A percentile compares a stretch with the other conserved stretches of the same genome.
Evolutionary conservation across 2,888 invertebrate species (phyloP).

Genomic region (Zonitis immaculata): DNA sequence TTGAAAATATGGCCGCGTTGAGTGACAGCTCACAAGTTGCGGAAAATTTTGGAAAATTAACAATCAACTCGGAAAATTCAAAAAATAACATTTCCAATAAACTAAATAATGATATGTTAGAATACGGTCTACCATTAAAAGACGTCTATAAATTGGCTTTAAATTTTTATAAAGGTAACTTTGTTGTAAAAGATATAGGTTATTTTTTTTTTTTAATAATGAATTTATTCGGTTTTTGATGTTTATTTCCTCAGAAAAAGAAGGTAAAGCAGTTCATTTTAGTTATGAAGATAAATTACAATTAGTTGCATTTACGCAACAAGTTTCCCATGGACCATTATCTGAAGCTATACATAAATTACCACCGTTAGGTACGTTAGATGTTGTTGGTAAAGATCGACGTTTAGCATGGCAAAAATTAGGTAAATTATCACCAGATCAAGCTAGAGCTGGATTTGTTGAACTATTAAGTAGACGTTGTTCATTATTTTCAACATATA

Average conservation of each 20-base stretch:
- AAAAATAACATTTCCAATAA: conserved; percentile 19
- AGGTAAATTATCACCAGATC: conserved; percentile 77
- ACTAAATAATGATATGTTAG: conserved; percentile 34
- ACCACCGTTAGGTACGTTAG: conserved; percentile 84
- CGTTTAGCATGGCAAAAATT: conserved; percentile 90
- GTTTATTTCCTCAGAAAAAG: conserved; percentile 67
- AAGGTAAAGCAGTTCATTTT: conserved; percentile 93
- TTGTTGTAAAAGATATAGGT: conserved; percentile 7
- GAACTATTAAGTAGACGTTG: conserved; percentile 80
- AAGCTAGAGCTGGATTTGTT: conserved; percentile 91
- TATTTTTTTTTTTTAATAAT: too few species aligned
- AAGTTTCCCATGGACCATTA: conserved; percentile 80
- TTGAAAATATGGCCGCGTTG: conserved; percentile 36
- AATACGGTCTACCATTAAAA: conserved; percentile 66
- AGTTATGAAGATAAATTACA: conserved; percentile 91
- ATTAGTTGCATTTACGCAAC: conserved; percentile 88
- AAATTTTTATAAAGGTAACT: conserved; percentile 89
- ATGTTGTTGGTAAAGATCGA: conserved; percentile 92
- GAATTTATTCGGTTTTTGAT: conserved; percentile 7
- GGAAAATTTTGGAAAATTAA: conserved; percentile 38
- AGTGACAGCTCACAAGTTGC: conserved; percentile 39
- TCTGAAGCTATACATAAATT: conserved; percentile 60
- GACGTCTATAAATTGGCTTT: conserved; percentile 87
- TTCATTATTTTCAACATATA: conserved; percentile 83
- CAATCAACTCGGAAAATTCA: conserved; percentile 26